Conservation (phyloP, 2,797 vertebrate genomes). For the Coreius guichenoti region DNA sequence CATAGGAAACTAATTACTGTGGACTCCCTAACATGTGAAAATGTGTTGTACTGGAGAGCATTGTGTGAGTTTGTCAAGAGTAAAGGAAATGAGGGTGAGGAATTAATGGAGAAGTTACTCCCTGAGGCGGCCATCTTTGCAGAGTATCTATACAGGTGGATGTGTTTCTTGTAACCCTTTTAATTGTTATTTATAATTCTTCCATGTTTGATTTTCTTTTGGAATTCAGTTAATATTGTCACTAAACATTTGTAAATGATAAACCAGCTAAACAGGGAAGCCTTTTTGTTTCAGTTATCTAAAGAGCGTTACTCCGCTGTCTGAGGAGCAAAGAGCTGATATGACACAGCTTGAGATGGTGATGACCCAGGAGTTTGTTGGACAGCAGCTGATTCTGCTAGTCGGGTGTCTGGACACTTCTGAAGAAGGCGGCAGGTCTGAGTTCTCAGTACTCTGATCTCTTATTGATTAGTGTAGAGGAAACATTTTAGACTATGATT, state of each 20-base stretch:
- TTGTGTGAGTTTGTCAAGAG: slow-evolving; percentile 90
- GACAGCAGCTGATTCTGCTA: slow-evolving; percentile 90
- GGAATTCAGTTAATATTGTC: neutral
- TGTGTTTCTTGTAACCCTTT: neutral
- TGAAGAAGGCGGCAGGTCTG: slow-evolving; percentile 95
- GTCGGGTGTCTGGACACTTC: slow-evolving; percentile 88
- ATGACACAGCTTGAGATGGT: slow-evolving; percentile 87
- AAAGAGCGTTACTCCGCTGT: slow-evolving; percentile 83
- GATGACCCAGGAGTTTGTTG: slow-evolving; percentile 96
- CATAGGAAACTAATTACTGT: slow-evolving; percentile 85
- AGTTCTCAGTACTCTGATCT: neutral
- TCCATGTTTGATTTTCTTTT: neutral
- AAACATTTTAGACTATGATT: neutral
- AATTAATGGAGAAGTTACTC: slow-evolving; percentile 87
- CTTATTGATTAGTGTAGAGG: neutral
- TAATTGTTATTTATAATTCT: neutral
- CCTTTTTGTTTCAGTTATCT: slow-evolving; percentile 73
- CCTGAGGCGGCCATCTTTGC: slow-evolving; percentile 89
- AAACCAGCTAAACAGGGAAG: neutral
- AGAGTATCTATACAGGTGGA: slow-evolving; percentile 89
- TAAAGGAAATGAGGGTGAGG: slow-evolving; percentile 89
- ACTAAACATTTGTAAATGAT: neutral
- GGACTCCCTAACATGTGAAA: slow-evolving; percentile 88
- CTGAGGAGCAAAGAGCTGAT: slow-evolving; percentile 86
- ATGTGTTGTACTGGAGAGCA: slow-evolving; percentile 88